Evolutionary conservation across 2,888 invertebrate genomes (phyloP), one percentile per base, ranked within the genome.

Genomic region (Tuta absoluta): DNA sequence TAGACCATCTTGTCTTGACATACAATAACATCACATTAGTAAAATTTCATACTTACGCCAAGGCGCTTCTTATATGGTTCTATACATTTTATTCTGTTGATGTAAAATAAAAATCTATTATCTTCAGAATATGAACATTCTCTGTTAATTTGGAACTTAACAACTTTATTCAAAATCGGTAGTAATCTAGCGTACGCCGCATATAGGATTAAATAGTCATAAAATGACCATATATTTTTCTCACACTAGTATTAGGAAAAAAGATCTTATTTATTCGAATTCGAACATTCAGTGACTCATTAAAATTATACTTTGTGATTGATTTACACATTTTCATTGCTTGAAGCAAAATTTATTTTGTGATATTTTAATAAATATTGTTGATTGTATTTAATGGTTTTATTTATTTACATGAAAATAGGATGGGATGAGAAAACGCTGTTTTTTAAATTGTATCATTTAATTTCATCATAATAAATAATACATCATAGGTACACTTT

Each of bases 311-410:
- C 14, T 57, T 57, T 58, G 56, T 56, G 33, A 58, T 58, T 58
- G 57, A 57, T 58, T 38, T 41, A 28, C 23, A 59, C 64, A 19
- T 67, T 70, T 63, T 68, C 65, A 62, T 68, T 70, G 73, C 73
- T 71, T 63, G 58, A 69, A 72, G 71, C 71, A 71, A 69, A 70
- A 49, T 45, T 41, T 67, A 48, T 68, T 64, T 65, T 68, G 71
- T 71, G 71, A 72, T 71, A 71, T 71, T 69, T 66, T 65, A 64
- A 65, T 17, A 56, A 58, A 67, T 67, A 66, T 57, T 59, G 63
- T 66, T 67, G 38, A 7, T 37, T 17, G n/a, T n/a, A 23, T 17
- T 14, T n/a, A 7, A 28, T 51, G 21, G 4, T 65, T 14, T 51
- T 41, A 56, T 53, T 68, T 65, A 67, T 57, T 56, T 51, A 38